Percentiles rank a stretch among this genome's conserved stretches.
Conservation (phyloP, 2,797 vertebrate genomes). For the Loris lydekkerianus region DNA sequence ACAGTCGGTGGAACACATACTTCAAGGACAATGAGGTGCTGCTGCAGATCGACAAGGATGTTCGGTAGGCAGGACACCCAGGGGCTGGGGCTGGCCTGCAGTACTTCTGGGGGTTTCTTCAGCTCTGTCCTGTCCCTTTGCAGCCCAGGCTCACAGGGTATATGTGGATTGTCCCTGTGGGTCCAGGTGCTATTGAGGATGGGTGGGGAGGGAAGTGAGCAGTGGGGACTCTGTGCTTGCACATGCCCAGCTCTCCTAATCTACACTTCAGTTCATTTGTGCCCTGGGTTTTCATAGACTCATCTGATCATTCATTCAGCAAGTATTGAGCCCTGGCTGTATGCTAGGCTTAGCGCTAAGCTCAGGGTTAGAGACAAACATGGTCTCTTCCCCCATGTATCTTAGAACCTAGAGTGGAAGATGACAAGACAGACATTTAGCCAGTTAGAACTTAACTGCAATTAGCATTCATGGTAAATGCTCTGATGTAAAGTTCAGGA, state of each 20-base stretch:
- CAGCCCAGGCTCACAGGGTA: neutral
- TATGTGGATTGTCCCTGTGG: neutral
- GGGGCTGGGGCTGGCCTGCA: neutral
- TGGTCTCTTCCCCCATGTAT: neutral
- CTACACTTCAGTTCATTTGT: neutral
- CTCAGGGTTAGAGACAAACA: neutral
- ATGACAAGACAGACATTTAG: neutral
- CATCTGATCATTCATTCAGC: neutral
- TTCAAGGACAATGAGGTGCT: slow-evolving; percentile 99
- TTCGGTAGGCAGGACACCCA: slow-evolving; percentile 91
- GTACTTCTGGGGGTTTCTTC: neutral
- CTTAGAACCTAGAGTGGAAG: neutral
- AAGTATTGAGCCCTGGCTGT: neutral
- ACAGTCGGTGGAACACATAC: slow-evolving; percentile 98
- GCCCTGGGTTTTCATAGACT: neutral
- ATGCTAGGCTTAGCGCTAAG: neutral
- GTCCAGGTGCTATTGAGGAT: neutral
- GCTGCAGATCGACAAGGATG: slow-evolving; percentile 99
- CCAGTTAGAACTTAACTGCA: neutral
- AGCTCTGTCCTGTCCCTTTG: neutral
- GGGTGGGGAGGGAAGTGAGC: neutral
- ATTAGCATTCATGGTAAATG: neutral
- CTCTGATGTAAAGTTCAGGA: neutral
- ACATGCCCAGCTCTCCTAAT: too few species aligned
- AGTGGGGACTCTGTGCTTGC: neutral